These are phyloP conservation scores for Rhea americana DNA, from an alignment of 2,113 vertebrate species.

Conservation along the genomic window DNA sequence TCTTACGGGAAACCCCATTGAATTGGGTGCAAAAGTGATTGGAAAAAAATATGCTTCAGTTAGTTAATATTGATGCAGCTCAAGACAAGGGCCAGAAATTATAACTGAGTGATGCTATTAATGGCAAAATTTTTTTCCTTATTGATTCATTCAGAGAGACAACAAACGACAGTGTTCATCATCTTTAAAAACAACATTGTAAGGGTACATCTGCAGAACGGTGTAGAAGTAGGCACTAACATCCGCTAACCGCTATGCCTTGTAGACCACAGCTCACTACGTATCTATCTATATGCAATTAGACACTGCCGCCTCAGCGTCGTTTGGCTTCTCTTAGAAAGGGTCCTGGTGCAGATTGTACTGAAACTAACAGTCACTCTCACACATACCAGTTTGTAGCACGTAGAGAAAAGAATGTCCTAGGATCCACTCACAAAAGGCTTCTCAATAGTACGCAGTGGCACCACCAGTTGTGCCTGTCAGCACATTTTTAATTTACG, in stretches of 20 bases:
- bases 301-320: not conserved
- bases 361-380: conserved; percentile 30
- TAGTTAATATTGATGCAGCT: not conserved
- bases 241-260: not conserved
- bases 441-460: not conserved
- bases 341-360: not conserved
- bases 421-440: not conserved
- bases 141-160: not conserved
- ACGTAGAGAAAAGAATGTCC: not conserved
- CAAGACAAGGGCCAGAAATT: not conserved
- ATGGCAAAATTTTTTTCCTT: not conserved
- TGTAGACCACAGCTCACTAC: not conserved
- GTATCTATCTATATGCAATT: conserved; percentile 33
- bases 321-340: not conserved
- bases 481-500: not conserved
- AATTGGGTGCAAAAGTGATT: not conserved
- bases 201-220: not conserved
- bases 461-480: not conserved
- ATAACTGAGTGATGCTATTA: not conserved
- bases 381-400: not conserved
- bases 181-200: not conserved
- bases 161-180: not conserved
- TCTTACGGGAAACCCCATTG: not conserved
- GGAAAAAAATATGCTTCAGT: accelerated
- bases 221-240: not conserved